Percentiles rank a stretch among this genome's conserved stretches.
Evolutionary conservation across 2,113 vertebrate genomes (phyloP).

Genomic region (Prolemur simus): DNA sequence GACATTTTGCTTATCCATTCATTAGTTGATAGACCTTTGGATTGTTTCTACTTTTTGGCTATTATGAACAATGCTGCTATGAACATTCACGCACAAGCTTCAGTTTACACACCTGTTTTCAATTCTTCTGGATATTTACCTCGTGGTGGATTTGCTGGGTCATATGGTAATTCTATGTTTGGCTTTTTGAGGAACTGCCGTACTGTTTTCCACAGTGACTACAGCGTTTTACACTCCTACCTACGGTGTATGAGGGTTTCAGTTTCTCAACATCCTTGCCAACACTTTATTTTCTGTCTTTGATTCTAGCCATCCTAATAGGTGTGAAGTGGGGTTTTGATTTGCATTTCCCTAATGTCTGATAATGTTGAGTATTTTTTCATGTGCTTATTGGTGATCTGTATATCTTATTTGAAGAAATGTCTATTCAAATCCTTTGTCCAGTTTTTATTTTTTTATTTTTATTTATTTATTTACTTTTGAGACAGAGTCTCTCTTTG

Average conservation of each 20-base stretch:
- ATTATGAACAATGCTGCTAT: neutral
- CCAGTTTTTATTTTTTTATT: neutral
- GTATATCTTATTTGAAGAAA: neutral
- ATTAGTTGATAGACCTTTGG: neutral
- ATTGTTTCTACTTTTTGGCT: neutral
- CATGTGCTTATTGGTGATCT: neutral
- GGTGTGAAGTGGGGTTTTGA: neutral
- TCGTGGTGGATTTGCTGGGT: neutral
- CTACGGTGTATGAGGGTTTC: neutral
- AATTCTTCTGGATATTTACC: neutral
- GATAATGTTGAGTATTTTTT: neutral
- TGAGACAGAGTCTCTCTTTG: no score
- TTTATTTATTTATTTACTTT: no score
- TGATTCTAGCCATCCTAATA: neutral
- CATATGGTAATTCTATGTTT: neutral
- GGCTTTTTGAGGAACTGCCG: neutral
- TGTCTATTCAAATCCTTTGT: neutral
- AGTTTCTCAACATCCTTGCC: neutral
- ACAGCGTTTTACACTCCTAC: neutral
- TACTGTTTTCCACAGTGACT: neutral
- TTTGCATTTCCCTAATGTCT: constrained; percentile 14
- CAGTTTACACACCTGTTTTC: neutral
- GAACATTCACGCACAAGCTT: neutral
- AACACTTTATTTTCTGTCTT: neutral
- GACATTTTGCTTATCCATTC: neutral